Evolutionary conservation across 2,888 invertebrate genomes (phyloP).

Genomic region (Agrochola lychnidis): DNA sequence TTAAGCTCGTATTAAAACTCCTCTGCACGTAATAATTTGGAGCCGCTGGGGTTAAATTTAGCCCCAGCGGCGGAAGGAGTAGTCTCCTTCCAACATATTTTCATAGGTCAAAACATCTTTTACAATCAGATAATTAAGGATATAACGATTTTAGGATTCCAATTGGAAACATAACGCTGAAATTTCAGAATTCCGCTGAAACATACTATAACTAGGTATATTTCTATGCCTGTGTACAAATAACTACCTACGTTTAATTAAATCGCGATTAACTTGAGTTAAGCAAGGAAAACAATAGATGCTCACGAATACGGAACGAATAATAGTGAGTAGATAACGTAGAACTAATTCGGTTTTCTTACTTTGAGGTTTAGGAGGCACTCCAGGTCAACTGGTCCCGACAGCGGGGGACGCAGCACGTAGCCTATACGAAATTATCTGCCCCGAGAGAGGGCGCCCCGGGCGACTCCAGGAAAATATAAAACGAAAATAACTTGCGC

Average conservation of each 20-base stretch:
- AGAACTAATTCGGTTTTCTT: slow-evolving; percentile 69
- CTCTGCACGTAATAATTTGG: slow-evolving; percentile 27
- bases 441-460: slow-evolving; percentile 81
- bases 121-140: background rate
- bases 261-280: slow-evolving; percentile 20
- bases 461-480: slow-evolving; percentile 82
- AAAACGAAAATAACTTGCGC: slow-evolving; percentile 87
- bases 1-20: slow-evolving; percentile 31
- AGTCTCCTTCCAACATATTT: background rate
- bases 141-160: background rate
- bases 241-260: slow-evolving; percentile 16
- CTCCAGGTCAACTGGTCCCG: slow-evolving; percentile 79
- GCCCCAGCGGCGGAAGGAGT: no score
- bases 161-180: no score
- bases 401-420: slow-evolving; percentile 82
- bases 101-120: background rate
- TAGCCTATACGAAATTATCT: slow-evolving; percentile 86
- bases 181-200: background rate
- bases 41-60: background rate
- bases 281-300: slow-evolving; percentile 47
- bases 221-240: no score
- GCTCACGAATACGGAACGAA: slow-evolving; percentile 36
- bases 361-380: slow-evolving; percentile 74
- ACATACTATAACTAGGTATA: background rate
- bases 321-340: slow-evolving; percentile 45